These are phyloP conservation scores for Meloe dianella DNA, from an alignment of 2,888 invertebrate species.

Conservation along the genomic window DNA sequence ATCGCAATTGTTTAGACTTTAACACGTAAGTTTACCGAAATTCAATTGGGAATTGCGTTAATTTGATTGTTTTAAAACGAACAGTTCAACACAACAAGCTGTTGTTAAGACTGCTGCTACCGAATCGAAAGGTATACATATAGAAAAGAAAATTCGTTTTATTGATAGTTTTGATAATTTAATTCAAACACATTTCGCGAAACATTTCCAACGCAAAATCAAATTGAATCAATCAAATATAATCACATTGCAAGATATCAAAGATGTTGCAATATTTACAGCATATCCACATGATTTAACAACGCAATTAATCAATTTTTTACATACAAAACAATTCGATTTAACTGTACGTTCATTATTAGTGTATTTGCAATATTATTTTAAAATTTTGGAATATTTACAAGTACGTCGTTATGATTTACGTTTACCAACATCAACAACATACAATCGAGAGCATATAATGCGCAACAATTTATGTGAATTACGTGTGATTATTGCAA, in stretches of 20 bases:
- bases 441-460: constrained; percentile 60
- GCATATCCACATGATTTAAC: constrained; percentile 64
- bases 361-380: constrained; percentile 68
- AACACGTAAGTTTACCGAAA: constrained; percentile 19
- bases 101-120: not conserved
- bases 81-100: not conserved
- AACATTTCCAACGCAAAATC: constrained; percentile 65
- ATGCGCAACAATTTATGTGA: constrained; percentile 65
- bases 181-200: constrained; percentile 65
- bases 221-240: constrained; percentile 63
- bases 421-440: constrained; percentile 64
- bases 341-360: constrained; percentile 69
- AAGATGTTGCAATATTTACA: constrained; percentile 66
- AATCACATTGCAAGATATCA: constrained; percentile 67
- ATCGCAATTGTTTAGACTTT: constrained; percentile 33
- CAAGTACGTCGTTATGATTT: constrained; percentile 62
- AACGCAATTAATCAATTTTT: constrained; percentile 66
- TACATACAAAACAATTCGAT: constrained; percentile 67
- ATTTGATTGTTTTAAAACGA: constrained; percentile 37
- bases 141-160: not conserved
- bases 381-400: constrained; percentile 68
- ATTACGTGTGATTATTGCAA: constrained; percentile 65
- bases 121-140: not conserved
- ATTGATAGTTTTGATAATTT: not conserved
- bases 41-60: constrained; percentile 49